phyloP scores from a whole-genome alignment of 2,888 invertebrate species.

The Macrosiphum euphorbiae region DNA sequence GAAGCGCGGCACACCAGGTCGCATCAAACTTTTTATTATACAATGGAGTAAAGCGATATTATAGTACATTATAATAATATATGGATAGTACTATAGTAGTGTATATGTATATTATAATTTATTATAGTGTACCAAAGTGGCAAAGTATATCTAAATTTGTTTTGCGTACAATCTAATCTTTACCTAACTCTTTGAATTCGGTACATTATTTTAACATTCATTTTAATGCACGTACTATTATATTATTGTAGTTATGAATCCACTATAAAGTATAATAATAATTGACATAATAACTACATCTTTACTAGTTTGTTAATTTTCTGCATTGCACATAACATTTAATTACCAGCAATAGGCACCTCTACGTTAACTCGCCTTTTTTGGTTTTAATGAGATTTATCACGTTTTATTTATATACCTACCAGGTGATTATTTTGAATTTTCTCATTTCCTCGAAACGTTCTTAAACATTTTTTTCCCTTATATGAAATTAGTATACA shows the following conservation, averaged over 20 bases:
- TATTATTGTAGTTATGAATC: not conserved
- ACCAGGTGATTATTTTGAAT: not conserved
- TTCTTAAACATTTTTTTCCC: not conserved
- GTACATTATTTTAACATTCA: not conserved
- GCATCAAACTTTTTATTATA: not conserved
- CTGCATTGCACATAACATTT: not conserved
- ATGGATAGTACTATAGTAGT: too few relatives aligned
- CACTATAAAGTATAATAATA: not conserved
- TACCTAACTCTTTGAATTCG: not conserved
- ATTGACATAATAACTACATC: not conserved
- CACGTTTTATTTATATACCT: not conserved
- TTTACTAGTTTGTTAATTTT: not conserved
- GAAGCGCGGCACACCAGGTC: too few relatives aligned
- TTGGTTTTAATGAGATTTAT: not conserved
- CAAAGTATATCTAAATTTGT: not conserved
- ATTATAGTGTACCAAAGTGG: not conserved
- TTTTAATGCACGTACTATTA: not conserved
- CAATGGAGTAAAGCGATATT: not conserved
- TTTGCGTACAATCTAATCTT: not conserved
- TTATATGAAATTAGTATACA: not conserved
- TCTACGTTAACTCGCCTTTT: not conserved
- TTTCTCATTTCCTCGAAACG: too few relatives aligned
- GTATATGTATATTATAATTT: not conserved
- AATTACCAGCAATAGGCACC: not conserved
- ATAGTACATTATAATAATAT: not conserved